phyloP scores from a whole-genome alignment of 2,888 invertebrate species.

The Mythimna vitellina region DNA sequence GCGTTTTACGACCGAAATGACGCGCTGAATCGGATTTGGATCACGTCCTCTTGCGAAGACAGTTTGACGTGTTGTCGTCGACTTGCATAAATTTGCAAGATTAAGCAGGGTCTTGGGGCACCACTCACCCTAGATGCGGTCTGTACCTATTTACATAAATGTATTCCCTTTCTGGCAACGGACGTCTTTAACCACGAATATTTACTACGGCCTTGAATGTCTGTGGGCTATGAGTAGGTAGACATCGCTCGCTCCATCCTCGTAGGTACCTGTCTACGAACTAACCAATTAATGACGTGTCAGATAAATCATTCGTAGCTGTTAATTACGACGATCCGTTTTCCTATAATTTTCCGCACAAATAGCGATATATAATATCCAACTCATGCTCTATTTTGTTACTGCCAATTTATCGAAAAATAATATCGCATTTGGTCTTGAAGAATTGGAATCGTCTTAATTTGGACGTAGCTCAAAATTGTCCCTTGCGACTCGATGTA shows the following conservation, averaged over 20 bases:
- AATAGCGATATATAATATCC: constrained; percentile 3
- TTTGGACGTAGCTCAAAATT: constrained; percentile 13
- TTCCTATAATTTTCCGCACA: constrained; percentile 33
- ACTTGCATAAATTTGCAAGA: constrained; percentile 90
- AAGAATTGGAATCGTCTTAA: not conserved
- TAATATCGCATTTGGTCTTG: constrained; percentile 1
- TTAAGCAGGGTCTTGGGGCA: constrained; percentile 80
- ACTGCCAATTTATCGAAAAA: constrained; percentile 1
- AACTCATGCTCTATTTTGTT: not conserved
- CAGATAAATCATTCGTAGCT: constrained; percentile 50
- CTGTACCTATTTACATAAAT: constrained; percentile 84
- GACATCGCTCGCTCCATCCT: constrained; percentile 1
- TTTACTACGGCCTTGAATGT: constrained; percentile 61
- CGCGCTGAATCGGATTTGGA: constrained; percentile 88
- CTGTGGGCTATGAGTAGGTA: constrained; percentile 10
- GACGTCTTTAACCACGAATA: constrained; percentile 66
- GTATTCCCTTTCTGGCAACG: constrained; percentile 76
- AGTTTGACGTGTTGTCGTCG: constrained; percentile 88
- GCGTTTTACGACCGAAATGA: constrained; percentile 87
- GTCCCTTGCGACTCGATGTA: not conserved
- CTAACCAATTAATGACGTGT: constrained; percentile 40
- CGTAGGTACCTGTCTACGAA: constrained; percentile 26
- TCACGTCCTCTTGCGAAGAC: constrained; percentile 87
- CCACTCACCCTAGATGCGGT: constrained; percentile 74
- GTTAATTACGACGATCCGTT: constrained; percentile 51